Evolutionary conservation across 2,888 invertebrate species (phyloP).

Genomic region (Agrotis segetum): DNA sequence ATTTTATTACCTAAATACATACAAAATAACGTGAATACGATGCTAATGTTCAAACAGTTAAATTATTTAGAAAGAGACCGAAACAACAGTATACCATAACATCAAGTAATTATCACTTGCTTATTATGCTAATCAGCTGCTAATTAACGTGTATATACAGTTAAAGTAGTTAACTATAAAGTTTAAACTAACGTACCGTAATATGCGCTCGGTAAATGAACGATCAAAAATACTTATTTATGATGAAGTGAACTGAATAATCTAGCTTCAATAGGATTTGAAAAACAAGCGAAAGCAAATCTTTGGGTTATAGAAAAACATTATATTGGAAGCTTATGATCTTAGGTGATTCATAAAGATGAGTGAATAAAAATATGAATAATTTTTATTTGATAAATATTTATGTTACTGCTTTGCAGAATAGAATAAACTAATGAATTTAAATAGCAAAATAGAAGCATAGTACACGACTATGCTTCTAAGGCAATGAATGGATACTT

Average conservation of each 20-base stretch:
- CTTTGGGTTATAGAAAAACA: constrained; percentile 26
- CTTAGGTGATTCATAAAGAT: not conserved
- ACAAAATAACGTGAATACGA: constrained; percentile 24
- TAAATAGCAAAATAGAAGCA: too few species aligned
- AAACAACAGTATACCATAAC: constrained; percentile 5
- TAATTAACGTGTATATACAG: constrained; percentile 48
- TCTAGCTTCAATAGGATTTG: constrained; percentile 45
- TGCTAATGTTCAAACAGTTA: constrained; percentile 27
- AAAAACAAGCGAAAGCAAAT: constrained; percentile 22
- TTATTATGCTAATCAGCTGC: constrained; percentile 46
- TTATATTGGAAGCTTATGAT: not conserved
- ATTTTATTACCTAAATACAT: constrained; percentile 13
- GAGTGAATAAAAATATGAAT: not conserved
- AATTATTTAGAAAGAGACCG: constrained; percentile 33
- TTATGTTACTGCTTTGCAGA: too few species aligned
- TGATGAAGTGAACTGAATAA: constrained; percentile 28
- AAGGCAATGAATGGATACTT: too few species aligned
- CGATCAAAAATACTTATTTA: constrained; percentile 51
- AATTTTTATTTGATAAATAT: not conserved
- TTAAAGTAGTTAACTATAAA: constrained; percentile 34
- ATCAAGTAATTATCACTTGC: constrained; percentile 46
- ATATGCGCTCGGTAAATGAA: constrained; percentile 24
- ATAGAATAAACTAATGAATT: too few species aligned
- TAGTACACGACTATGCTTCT: too few species aligned
- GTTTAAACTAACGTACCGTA: constrained; percentile 14